A percentile compares a stretch with the other conserved stretches of the same genome.
These are phyloP conservation scores for Idaea aversata DNA, from an alignment of 2,888 invertebrate genomes.

Conservation along the genomic window DNA sequence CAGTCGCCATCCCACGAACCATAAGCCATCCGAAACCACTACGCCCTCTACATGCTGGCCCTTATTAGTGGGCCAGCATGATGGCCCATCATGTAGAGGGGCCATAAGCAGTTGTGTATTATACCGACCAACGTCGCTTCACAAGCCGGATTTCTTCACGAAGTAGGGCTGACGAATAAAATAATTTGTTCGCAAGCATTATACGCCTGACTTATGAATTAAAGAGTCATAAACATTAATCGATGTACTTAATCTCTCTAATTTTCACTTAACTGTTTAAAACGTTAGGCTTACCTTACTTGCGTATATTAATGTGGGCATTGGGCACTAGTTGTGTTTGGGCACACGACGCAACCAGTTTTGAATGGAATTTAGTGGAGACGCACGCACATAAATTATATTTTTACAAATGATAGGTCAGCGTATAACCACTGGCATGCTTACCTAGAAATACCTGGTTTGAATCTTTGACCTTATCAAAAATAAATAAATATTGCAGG, in stretches of 20 bases:
- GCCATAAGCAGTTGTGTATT: conserved; percentile 34
- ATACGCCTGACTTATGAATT: neutral
- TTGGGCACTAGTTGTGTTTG: neutral
- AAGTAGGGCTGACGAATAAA: conserved; percentile 27
- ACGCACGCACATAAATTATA: neutral
- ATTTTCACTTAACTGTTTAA: conserved; percentile 7
- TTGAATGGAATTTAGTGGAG: neutral
- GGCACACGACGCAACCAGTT: conserved; percentile 30
- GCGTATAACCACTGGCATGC: no score
- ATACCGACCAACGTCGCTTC: conserved; percentile 19
- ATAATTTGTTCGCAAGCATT: conserved; percentile 14
- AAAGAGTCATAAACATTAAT: neutral
- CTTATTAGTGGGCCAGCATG: no score
- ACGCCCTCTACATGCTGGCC: no score
- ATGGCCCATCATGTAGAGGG: no score
- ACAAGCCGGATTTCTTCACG: conserved; percentile 22
- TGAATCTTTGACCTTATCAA: no score
- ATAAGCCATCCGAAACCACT: no score
- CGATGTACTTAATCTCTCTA: neutral
- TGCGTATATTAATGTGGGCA: neutral
- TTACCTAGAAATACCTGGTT: no score
- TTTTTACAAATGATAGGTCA: no score
- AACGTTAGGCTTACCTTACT: conserved; percentile 5
- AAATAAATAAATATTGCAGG: no score
- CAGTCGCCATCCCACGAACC: no score